These are phyloP conservation scores for Gymnarchus niloticus DNA, from an alignment of 2,113 vertebrate species.

Conservation along the genomic window DNA sequence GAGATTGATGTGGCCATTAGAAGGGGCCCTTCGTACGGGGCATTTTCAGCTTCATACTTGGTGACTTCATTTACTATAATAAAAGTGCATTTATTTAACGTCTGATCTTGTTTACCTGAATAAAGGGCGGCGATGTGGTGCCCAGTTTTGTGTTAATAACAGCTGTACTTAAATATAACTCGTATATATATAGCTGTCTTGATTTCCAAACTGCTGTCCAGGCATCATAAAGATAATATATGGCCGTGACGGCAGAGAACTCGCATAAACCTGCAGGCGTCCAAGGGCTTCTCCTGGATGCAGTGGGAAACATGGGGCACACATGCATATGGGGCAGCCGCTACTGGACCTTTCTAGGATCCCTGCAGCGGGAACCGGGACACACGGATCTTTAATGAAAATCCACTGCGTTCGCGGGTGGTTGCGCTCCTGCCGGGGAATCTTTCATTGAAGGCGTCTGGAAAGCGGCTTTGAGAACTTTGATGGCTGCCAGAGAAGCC, in stretches of 20 bases:
- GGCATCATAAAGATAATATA: slow-evolving; percentile 18
- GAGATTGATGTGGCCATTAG: background rate
- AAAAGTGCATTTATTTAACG: background rate
- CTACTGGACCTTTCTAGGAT: too few relatives aligned
- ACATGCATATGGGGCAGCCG: background rate
- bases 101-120: background rate
- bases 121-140: background rate
- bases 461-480: background rate
- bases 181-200: background rate
- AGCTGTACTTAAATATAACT: slow-evolving; percentile 25
- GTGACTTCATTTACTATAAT: background rate
- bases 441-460: background rate
- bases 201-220: slow-evolving; percentile 14
- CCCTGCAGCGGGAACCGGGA: too few relatives aligned
- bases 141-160: background rate
- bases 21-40: background rate
- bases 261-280: slow-evolving; percentile 13
- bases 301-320: background rate
- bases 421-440: background rate
- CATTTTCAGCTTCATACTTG: background rate
- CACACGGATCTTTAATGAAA: too few relatives aligned
- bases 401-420: too few relatives aligned
- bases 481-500: background rate
- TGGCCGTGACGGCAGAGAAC: background rate
- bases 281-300: background rate